Conservation (phyloP, 1,140 invertebrate species). For the Musca domestica region DNA sequence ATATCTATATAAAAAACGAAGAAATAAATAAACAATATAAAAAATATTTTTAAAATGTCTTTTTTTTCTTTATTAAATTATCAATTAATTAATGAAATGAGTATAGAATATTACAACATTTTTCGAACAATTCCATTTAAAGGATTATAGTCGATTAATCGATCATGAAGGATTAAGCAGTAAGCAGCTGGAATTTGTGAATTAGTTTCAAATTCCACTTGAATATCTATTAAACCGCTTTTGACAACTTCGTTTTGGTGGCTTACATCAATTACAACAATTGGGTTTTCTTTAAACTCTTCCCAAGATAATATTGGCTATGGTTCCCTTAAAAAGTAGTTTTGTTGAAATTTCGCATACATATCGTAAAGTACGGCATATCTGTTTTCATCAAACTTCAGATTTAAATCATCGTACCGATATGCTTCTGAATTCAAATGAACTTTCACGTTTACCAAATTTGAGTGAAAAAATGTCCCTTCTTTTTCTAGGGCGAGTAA, state of each 20-base stretch:
- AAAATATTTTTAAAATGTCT: too few species aligned
- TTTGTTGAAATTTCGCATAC: conserved; percentile 26
- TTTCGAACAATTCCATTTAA: too few species aligned
- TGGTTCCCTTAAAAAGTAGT: conserved; percentile 23
- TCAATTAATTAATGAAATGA: too few species aligned
- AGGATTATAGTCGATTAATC: conserved; percentile 20
- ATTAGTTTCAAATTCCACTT: conserved; percentile 35
- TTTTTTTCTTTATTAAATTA: too few species aligned
- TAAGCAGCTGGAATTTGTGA: conserved; percentile 30
- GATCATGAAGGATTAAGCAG: conserved; percentile 40
- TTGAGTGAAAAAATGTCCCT: conserved; percentile 20
- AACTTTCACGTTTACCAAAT: conserved; percentile 35
- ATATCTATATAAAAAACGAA: too few species aligned
- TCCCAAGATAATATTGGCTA: not conserved
- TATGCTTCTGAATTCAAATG: conserved; percentile 37
- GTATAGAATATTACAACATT: too few species aligned
- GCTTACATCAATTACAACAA: conserved; percentile 34
- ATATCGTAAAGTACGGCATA: conserved; percentile 25
- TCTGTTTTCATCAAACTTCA: conserved; percentile 25
- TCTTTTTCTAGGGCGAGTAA: not conserved
- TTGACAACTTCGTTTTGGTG: conserved; percentile 35
- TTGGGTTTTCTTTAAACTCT: not conserved
- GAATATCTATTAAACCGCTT: conserved; percentile 34
- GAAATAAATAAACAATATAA: too few species aligned
- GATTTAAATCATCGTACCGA: conserved; percentile 42